A percentile compares a stretch with the other conserved stretches of the same genome.
phyloP scores from a whole-genome alignment of 2,113 vertebrate species.

The Engraulis encrasicolus region DNA sequence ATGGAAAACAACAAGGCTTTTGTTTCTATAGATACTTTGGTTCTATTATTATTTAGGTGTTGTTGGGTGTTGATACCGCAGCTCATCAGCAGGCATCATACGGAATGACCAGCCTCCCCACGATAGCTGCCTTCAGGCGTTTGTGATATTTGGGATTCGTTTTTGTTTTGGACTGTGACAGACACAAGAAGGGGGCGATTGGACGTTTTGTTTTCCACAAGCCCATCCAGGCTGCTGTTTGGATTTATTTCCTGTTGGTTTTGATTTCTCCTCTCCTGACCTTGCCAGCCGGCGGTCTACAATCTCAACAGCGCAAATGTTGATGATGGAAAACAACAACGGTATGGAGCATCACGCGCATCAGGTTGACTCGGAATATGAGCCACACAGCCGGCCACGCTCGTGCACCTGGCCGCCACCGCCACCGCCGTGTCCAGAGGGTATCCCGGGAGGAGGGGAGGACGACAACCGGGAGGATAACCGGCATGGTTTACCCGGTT shows the following conservation, averaged over 20 bases:
- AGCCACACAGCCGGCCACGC: constrained; percentile 86
- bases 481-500: no score
- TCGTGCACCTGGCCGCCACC: constrained; percentile 94
- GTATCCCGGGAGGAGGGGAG: constrained; percentile 80
- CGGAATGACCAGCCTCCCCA: constrained; percentile 64
- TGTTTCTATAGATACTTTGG: constrained; percentile 61
- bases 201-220: constrained; percentile 38
- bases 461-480: constrained; percentile 68
- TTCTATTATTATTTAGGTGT: constrained; percentile 64
- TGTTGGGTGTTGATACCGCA: constrained; percentile 69
- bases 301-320: constrained; percentile 63
- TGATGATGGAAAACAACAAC: constrained; percentile 88
- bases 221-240: constrained; percentile 35
- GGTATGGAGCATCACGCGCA: constrained; percentile 85
- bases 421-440: constrained; percentile 89
- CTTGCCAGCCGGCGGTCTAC: constrained; percentile 59
- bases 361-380: constrained; percentile 94
- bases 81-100: constrained; percentile 62
- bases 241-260: constrained; percentile 51
- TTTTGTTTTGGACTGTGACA: constrained; percentile 32
- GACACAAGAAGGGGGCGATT: constrained; percentile 43
- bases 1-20: constrained; percentile 70
- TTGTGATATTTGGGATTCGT: constrained; percentile 51
- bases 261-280: constrained; percentile 57
- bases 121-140: constrained; percentile 59